Evolutionary conservation across 2,113 vertebrate genomes (phyloP).

Genomic region (Cromileptes altivelis): DNA sequence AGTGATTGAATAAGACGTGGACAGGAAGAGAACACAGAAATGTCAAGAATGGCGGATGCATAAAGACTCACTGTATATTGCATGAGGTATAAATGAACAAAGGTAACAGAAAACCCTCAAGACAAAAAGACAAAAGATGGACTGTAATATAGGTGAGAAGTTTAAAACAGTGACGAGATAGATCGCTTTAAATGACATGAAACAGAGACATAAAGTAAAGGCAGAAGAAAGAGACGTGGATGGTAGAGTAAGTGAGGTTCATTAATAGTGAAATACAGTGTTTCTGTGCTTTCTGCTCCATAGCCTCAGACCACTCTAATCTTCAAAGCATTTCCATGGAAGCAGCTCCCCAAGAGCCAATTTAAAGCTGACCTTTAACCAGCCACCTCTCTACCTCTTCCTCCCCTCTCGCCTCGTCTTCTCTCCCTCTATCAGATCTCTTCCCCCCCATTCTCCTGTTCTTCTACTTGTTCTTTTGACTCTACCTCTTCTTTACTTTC

Average conservation of each 20-base stretch:
- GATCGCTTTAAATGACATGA: not conserved
- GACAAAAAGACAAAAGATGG: not conserved
- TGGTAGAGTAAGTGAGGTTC: slow-evolving; percentile 31
- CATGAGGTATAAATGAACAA: slow-evolving; percentile 16
- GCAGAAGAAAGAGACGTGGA: not conserved
- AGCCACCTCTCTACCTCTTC: slow-evolving; percentile 42
- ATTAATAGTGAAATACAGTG: slow-evolving; percentile 53
- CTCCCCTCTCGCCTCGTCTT: slow-evolving; percentile 5
- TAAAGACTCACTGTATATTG: not conserved
- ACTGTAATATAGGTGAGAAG: not conserved
- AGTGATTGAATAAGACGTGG: not conserved
- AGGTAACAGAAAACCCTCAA: not conserved
- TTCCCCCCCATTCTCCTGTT: not conserved
- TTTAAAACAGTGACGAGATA: not conserved
- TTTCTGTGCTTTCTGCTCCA: slow-evolving; percentile 47
- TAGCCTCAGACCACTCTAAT: slow-evolving; percentile 58
- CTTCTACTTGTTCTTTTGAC: slow-evolving; percentile 25
- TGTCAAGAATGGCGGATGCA: slow-evolving; percentile 4
- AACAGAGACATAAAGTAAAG: not conserved
- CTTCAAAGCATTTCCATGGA: slow-evolving; percentile 71
- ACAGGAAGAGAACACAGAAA: not conserved
- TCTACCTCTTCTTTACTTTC: not conserved
- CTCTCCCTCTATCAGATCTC: slow-evolving; percentile 15
- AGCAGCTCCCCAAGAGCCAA: slow-evolving; percentile 68
- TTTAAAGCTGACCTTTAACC: slow-evolving; percentile 76